Percentiles rank a stretch among this genome's conserved stretches.
Evolutionary conservation across 2,797 vertebrate genomes (phyloP).

Genomic region (Coccyzus lansbergi): DNA sequence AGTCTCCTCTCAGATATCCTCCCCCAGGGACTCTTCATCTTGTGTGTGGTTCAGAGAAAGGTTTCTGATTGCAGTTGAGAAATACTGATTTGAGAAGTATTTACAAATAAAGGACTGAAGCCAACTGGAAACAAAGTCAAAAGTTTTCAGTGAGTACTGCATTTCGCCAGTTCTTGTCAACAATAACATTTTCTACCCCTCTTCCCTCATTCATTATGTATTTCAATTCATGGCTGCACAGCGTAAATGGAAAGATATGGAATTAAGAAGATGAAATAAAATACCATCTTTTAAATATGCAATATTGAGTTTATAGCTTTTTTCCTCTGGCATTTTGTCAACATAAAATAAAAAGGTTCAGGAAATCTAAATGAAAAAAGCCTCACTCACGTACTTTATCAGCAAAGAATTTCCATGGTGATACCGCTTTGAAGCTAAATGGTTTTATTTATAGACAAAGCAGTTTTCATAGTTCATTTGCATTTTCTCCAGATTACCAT

Average conservation of each 20-base stretch:
- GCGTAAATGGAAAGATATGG: slow-evolving; percentile 4
- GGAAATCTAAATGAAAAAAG: slow-evolving; percentile 58
- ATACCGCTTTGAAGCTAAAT: slow-evolving; percentile 62
- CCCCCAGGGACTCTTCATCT: background rate
- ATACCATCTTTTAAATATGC: slow-evolving; percentile 39
- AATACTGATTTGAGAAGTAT: background rate
- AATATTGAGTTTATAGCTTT: slow-evolving; percentile 53
- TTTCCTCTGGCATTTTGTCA: slow-evolving; percentile 44
- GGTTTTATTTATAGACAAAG: slow-evolving; percentile 55
- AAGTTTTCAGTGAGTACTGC: background rate
- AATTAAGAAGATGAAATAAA: slow-evolving; percentile 54
- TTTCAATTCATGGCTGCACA: background rate
- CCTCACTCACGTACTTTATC: slow-evolving; percentile 30
- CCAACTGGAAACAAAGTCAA: background rate
- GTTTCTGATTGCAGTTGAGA: background rate
- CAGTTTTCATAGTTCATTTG: slow-evolving; percentile 51
- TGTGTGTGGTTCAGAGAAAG: background rate
- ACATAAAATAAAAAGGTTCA: slow-evolving; percentile 55
- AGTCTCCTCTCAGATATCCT: background rate
- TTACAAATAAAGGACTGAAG: background rate
- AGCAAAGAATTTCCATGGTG: slow-evolving; percentile 64
- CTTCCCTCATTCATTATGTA: background rate
- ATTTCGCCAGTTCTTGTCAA: background rate
- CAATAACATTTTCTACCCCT: background rate
- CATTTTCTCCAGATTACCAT: slow-evolving; percentile 62